phyloP scores from a whole-genome alignment of 2,113 vertebrate genomes.

The Muscicapa adusta region DNA sequence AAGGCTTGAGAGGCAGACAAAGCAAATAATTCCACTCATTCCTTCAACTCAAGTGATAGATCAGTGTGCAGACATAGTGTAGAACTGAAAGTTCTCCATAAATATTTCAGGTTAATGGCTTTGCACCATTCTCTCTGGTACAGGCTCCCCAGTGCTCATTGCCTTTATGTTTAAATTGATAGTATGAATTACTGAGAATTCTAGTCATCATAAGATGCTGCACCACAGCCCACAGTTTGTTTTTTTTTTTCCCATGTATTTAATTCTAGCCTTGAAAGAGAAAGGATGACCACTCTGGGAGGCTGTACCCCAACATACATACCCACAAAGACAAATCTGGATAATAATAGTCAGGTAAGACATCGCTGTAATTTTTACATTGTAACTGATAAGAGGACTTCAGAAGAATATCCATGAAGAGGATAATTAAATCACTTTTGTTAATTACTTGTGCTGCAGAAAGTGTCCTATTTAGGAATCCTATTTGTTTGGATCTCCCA shows the following conservation, averaged over 20 bases:
- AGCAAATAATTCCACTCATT: conserved; percentile 75
- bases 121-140: background rate
- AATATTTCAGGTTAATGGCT: conserved; percentile 34
- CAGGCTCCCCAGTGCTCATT: background rate
- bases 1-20: conserved; percentile 60
- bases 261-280: background rate
- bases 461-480: background rate
- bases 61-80: conserved; percentile 21
- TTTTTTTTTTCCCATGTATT: background rate
- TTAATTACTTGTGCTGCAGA: background rate
- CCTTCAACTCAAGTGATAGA: conserved; percentile 58
- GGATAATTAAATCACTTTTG: background rate
- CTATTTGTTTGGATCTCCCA: background rate
- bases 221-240: background rate
- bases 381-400: background rate
- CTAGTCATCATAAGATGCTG: background rate
- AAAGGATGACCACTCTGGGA: background rate
- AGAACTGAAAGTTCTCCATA: conserved; percentile 42
- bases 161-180: background rate
- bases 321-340: background rate
- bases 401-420: background rate
- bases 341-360: background rate
- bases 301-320: background rate
- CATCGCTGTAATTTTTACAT: background rate
- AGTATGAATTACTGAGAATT: background rate